These are phyloP conservation scores for Hydractinia symbiolongicarpus DNA, from an alignment of 30 jellyfish, hydroid and myxozoan genomes.

Conservation along the genomic window DNA sequence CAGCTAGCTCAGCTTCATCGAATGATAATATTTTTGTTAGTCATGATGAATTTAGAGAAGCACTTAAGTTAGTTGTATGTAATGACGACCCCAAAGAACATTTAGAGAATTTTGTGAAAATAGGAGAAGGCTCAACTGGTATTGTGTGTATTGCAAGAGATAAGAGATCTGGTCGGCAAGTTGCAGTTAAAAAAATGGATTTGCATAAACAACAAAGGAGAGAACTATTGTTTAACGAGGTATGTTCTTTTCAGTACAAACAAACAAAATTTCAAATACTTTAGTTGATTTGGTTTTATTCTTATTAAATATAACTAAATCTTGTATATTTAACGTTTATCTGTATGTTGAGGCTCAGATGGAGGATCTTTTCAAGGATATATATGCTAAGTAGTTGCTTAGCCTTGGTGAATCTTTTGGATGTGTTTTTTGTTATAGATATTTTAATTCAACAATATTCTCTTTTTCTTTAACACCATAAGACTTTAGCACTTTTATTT, in stretches of 20 bases:
- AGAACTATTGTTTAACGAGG: conserved; percentile 84
- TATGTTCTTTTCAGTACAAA: conserved; percentile 11
- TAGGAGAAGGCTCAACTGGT: conserved; percentile 98
- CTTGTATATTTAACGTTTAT: neutral
- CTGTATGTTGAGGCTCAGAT: neutral
- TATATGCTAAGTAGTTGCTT: no score
- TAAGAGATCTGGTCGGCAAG: conserved; percentile 81
- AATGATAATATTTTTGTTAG: conserved; percentile 71
- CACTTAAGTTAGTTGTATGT: conserved; percentile 74
- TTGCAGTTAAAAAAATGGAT: conserved; percentile 95
- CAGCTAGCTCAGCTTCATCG: conserved; percentile 25
- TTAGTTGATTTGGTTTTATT: neutral
- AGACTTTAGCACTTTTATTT: no score
- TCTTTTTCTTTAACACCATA: no score
- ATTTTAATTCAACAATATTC: no score
- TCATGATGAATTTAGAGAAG: conserved; percentile 89
- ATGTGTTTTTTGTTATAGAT: no score
- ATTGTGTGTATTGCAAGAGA: conserved; percentile 94
- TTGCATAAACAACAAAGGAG: conserved; percentile 83
- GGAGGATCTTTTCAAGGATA: no score
- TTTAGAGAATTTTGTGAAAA: conserved; percentile 85
- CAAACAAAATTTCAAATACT: neutral
- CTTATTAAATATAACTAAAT: neutral
- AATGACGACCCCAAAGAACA: conserved; percentile 78
- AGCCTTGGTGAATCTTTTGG: no score